Evolutionary conservation across 2,888 invertebrate genomes (phyloP), one percentile per base, ranked within the genome.

Genomic region (Choreutis nemorana): DNA sequence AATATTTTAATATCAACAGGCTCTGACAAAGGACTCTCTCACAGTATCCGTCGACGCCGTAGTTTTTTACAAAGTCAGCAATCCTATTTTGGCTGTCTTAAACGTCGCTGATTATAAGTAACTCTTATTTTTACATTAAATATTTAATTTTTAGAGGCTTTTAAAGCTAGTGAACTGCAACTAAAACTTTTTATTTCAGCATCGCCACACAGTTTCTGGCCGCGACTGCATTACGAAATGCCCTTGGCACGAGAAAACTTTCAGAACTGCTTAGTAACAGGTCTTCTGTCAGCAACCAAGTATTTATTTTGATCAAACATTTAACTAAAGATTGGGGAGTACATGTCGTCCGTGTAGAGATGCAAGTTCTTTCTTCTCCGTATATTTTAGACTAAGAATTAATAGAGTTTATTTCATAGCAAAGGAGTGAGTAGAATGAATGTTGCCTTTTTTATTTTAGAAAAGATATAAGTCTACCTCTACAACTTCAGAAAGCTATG

Each of bases 31-130:
- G 71, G 94, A 94, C 67, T 90, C 91, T 2, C 89, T 94, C 26
- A 94, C 94, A 0, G 91, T 95, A 3, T 87, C 89, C 4, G 94
- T 94, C 3, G 94, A 94, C 63, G 94, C 94, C 1, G 89, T 90
- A 8, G 86, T 90, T 23, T 90, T 88, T 57, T 90, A 89, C 57
- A 83, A 86, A 44, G 86, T 90, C 32, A 82, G 81, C 41, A 84
- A 88, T 52, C 89, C 89, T 0, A 50, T 89, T 8, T 85, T 81
- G 53, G 87, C 89, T 1, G 83, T 89, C 9, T 79, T 87, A 7
- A 59, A 55, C 14, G 49, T 64, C 5, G 45, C 54, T 20, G 41
- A 66, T 42, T 63, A 51, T 32, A 51, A 47, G 66, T 66, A 48
- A 39, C 45, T 23, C 9, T n/a, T 8, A 18, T 18, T 8, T 8